Conservation (phyloP, 2,888 invertebrate genomes). For the Andrena bucephala region DNA sequence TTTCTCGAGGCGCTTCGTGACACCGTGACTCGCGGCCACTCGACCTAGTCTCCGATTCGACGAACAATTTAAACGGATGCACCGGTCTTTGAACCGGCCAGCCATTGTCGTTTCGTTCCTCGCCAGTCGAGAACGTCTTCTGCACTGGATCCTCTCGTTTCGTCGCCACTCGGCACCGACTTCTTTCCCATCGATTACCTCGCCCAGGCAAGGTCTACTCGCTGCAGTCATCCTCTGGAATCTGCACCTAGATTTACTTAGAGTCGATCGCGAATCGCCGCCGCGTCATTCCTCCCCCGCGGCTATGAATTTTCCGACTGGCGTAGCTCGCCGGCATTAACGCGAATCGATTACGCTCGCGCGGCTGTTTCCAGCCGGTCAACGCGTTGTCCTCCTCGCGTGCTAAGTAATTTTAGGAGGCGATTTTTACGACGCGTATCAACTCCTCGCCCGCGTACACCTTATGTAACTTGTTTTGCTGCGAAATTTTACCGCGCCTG, state of each 20-base stretch:
- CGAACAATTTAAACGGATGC: constrained; percentile 51
- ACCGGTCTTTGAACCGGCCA: constrained; percentile 50
- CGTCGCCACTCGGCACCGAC: not conserved
- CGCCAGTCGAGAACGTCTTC: not conserved
- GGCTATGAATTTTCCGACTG: constrained; percentile 21
- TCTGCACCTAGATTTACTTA: not conserved
- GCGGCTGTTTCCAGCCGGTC: constrained; percentile 21
- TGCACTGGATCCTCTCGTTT: not conserved
- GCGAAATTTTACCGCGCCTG: constrained; percentile 50
- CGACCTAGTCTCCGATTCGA: constrained; percentile 58
- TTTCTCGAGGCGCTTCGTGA: constrained; percentile 69
- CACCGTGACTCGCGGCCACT: constrained; percentile 55
- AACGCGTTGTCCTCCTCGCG: constrained; percentile 41
- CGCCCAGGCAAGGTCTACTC: not conserved
- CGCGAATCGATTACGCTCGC: constrained; percentile 35
- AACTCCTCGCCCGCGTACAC: constrained; percentile 13
- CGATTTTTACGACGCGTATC: constrained; percentile 35
- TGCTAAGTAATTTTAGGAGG: constrained; percentile 60
- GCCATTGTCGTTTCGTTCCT: constrained; percentile 14
- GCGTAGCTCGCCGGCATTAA: not conserved
- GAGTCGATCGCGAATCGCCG: constrained; percentile 7
- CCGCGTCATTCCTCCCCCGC: not conserved
- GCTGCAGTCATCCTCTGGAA: not conserved
- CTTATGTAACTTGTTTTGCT: constrained; percentile 60
- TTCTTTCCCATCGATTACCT: not conserved